Base-by-base conservation (phyloP, 2,888 invertebrate species). In the Plagiodera versicolora region DNA sequence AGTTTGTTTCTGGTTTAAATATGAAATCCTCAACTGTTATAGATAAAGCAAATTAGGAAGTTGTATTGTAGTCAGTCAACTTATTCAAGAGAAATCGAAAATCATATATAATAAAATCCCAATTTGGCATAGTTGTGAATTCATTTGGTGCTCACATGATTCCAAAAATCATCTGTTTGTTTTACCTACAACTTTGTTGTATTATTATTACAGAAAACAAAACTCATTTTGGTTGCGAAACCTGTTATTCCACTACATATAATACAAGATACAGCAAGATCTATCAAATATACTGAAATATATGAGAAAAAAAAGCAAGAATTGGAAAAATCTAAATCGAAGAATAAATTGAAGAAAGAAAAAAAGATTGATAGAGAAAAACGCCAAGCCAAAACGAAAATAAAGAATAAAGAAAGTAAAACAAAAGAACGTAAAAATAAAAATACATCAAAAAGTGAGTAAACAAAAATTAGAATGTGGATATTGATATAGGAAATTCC, bases 251-350 rank as follows among this genome's bases (percentile, higher is more conserved):
- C 70, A 0, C 51, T 68, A 32, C 59, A 69, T 19, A 62, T 70
- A 11, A 46, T 72, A 9, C 46, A 45, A 11, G 55, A 69, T 39
- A 65, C 64, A 2, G 70, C 72, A 0, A 63, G 58, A 48, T 54
- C 60, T 2, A 60, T 68, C 18, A 72, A 70, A 60, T 69, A 69
- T 54, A 47, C 61, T 0, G 66, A 71, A 62, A 60, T 71, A 48
- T 69, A 68, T 55, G 63, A 68, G 47, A 58, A 46, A 47, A 69
- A 65, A 58, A 52, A 60, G 28, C 51, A 56, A 28, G 67, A 69
- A 55, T 8, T 24, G 35, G 45, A 30, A 46, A 46, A 48, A 14
- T 20, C n/a, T 11, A 39, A 60, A 35, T 50, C 61, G 45, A 32
- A 39, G 19, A 52, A 60, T 54, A 56, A 63, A 28, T 45, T 20